These are phyloP conservation scores for Drosophila maculinotata DNA, from an alignment of 2,888 invertebrate species.

Conservation along the genomic window DNA sequence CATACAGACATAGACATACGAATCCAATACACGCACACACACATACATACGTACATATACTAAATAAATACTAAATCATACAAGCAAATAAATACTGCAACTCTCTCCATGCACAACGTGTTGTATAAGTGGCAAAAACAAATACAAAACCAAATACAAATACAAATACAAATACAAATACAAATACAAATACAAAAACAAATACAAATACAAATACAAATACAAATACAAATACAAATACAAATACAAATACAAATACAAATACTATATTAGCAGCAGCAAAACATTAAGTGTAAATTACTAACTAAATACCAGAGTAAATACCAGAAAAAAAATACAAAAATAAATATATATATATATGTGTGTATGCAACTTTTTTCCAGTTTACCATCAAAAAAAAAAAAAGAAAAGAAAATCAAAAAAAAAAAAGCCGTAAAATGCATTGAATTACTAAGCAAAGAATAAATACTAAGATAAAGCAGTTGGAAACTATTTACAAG, in stretches of 20 bases:
- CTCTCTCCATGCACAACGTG: constrained; percentile 42
- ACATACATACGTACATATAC: constrained; percentile 4
- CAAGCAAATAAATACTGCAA: constrained; percentile 33
- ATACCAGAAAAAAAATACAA: constrained; percentile 10
- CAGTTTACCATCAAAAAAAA: constrained; percentile 16
- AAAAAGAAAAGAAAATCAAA: constrained; percentile 5
- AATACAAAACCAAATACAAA: constrained; percentile 14
- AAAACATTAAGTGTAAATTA: constrained; percentile 47
- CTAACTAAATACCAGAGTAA: constrained; percentile 21
- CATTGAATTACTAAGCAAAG: constrained; percentile 20
- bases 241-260: constrained; percentile 13
- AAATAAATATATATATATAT: constrained; percentile 8
- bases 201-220: too few relatives aligned
- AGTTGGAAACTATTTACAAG: constrained; percentile 63
- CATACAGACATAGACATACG: too few relatives aligned
- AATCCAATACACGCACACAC: constrained; percentile 18
- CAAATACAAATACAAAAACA: too few relatives aligned
- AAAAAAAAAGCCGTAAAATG: constrained; percentile 3
- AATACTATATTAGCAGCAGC: constrained; percentile 42
- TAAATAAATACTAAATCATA: constrained; percentile 11
- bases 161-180: constrained; percentile 15
- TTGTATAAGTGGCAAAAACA: constrained; percentile 47
- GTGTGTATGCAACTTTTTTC: constrained; percentile 6
- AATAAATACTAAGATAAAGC: constrained; percentile 34
- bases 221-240: too few relatives aligned